Evolutionary conservation across 2,888 invertebrate species (phyloP).

Genomic region (Conistra vaccinii): DNA sequence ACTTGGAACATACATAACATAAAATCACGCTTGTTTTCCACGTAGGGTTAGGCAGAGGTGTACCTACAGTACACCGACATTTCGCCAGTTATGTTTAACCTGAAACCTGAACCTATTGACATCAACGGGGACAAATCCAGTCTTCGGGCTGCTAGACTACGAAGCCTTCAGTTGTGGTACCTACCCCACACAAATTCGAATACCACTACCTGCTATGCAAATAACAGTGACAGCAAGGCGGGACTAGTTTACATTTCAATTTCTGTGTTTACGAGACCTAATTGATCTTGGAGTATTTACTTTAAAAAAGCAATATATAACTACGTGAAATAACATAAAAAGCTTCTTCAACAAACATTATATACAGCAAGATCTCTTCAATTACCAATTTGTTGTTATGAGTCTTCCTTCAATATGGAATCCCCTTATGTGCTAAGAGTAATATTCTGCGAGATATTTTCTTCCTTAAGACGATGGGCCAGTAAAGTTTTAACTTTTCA

Average conservation of each 20-base stretch:
- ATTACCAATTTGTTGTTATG: conserved; percentile 15
- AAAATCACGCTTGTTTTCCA: too few relatives aligned
- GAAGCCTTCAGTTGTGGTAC: too few relatives aligned
- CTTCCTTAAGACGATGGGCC: neutral
- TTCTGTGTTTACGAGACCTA: conserved; percentile 66
- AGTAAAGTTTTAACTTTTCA: conserved; percentile 39
- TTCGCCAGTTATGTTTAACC: neutral
- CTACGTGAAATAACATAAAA: neutral
- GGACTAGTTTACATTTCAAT: conserved; percentile 63
- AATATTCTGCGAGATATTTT: conserved; percentile 13
- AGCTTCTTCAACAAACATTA: neutral
- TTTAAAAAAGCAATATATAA: too few relatives aligned
- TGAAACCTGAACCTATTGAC: too few relatives aligned
- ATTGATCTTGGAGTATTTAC: conserved; percentile 62
- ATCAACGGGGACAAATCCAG: neutral
- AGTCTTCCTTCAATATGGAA: conserved; percentile 22
- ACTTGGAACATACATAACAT: neutral
- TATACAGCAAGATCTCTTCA: conserved; percentile 1
- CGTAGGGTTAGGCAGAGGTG: too few relatives aligned
- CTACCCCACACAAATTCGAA: too few relatives aligned
- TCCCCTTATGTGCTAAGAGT: conserved; percentile 16
- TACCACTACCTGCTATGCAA: too few relatives aligned
- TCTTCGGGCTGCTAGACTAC: neutral
- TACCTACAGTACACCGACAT: neutral
- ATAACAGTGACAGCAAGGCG: too few relatives aligned